These are phyloP conservation scores for Furnarius figulus DNA, from an alignment of 2,113 vertebrate genomes.

Conservation along the genomic window DNA sequence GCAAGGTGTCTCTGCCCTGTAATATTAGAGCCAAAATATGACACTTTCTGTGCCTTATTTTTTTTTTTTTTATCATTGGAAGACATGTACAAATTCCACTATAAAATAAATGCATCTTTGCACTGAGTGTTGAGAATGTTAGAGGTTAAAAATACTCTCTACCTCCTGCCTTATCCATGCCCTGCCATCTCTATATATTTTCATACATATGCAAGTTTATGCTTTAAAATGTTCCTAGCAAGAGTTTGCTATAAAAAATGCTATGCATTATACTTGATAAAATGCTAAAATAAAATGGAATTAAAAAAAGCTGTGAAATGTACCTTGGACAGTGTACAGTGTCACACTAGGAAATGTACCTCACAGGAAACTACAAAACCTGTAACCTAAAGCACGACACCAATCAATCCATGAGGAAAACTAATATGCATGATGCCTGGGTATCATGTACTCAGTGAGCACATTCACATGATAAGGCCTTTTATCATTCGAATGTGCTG, in stretches of 20 bases:
- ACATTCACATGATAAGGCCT: background rate
- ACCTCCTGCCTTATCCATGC: background rate
- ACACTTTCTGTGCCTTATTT: slow-evolving; percentile 30
- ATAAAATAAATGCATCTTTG: slow-evolving; percentile 27
- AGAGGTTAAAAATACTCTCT: slow-evolving; percentile 55
- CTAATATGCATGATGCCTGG: background rate
- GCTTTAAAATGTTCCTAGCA: slow-evolving; percentile 1
- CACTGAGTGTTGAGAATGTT: background rate
- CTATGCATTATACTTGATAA: background rate
- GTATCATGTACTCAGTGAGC: background rate
- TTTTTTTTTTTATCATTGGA: background rate
- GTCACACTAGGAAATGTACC: background rate
- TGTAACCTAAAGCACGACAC: background rate
- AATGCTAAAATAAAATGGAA: slow-evolving; percentile 27
- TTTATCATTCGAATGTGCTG: background rate
- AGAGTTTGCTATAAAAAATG: background rate
- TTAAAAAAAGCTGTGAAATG: background rate
- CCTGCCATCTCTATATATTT: slow-evolving; percentile 25
- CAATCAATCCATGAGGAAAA: background rate
- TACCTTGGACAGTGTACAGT: fast-evolving
- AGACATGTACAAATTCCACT: background rate
- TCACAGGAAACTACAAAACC: background rate
- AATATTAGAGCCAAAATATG: slow-evolving; percentile 39
- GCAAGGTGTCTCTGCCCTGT: slow-evolving; percentile 39
- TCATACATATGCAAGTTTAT: slow-evolving; percentile 30